Evolutionary conservation across 1,140 invertebrate genomes (phyloP).

Genomic region (Drosophila pseudoobscura): DNA sequence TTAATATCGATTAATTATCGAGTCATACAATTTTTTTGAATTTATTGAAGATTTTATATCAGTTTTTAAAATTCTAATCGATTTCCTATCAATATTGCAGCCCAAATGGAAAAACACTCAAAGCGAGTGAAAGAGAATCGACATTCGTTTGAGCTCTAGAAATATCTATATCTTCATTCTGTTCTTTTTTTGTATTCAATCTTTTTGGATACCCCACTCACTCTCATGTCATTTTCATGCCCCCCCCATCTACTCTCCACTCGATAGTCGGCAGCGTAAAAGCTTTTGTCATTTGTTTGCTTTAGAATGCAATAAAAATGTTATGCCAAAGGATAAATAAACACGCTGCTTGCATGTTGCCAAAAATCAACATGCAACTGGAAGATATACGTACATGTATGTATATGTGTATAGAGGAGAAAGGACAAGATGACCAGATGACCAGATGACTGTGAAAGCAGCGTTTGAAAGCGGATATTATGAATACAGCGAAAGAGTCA

Average conservation of each 20-base stretch:
- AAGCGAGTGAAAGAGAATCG: not conserved
- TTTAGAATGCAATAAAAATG: conserved; percentile 70
- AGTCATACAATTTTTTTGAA: too few species aligned
- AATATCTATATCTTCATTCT: conserved; percentile 10
- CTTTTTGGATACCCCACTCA: conserved; percentile 7
- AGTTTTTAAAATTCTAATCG: too few species aligned
- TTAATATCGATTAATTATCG: too few species aligned
- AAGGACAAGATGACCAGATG: not conserved
- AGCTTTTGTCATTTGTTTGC: conserved; percentile 67
- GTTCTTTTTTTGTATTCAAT: not conserved
- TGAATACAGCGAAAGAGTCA: not conserved
- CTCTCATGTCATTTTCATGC: conserved; percentile 41
- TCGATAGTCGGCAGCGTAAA: conserved; percentile 38
- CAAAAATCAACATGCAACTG: conserved; percentile 51
- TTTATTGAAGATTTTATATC: too few species aligned
- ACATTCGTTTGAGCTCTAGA: not conserved
- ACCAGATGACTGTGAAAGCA: conserved; percentile 21
- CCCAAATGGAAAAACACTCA: too few species aligned
- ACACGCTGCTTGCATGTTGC: conserved; percentile 44
- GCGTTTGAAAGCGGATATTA: not conserved
- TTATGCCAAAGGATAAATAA: conserved; percentile 64
- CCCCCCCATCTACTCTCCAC: not conserved
- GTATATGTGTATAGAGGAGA: conserved; percentile 6
- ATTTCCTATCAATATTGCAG: too few species aligned
- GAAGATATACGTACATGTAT: conserved; percentile 13